phyloP scores from a whole-genome alignment of 2,113 vertebrate genomes.

The Hippocampus barbouri region DNA sequence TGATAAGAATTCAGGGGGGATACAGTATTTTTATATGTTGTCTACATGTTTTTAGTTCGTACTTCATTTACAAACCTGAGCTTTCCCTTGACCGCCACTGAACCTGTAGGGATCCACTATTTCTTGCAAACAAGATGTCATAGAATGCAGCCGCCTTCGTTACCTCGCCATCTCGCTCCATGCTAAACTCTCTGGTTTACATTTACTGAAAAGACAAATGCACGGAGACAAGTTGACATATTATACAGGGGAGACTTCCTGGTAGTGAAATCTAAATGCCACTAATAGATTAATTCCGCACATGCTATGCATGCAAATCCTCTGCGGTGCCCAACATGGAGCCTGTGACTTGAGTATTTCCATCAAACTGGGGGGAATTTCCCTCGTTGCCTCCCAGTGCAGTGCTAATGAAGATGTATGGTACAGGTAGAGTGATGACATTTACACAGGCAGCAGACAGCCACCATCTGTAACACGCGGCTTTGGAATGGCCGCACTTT shows the following conservation, averaged over 20 bases:
- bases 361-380: constrained; percentile 49
- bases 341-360: constrained; percentile 41
- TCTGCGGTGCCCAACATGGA: constrained; percentile 24
- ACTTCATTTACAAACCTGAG: no score
- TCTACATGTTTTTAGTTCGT: no score
- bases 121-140: constrained; percentile 38
- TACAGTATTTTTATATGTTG: no score
- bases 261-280: constrained; percentile 37
- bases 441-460: constrained; percentile 51
- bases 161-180: neutral
- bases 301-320: constrained; percentile 50
- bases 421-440: constrained; percentile 54
- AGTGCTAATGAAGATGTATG: constrained; percentile 60
- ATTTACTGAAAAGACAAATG: constrained; percentile 3
- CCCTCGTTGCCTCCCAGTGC: constrained; percentile 45
- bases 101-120: no score
- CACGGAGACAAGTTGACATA: constrained; percentile 9
- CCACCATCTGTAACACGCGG: constrained; percentile 42
- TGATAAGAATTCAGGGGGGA: no score
- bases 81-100: no score
- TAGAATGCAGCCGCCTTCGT: constrained; percentile 10
- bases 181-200: constrained; percentile 12
- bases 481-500: constrained; percentile 38
- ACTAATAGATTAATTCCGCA: constrained; percentile 46
- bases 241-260: constrained; percentile 11